These are phyloP conservation scores for Chrysolina haemoptera DNA, from an alignment of 2,888 invertebrate species.

Conservation along the genomic window DNA sequence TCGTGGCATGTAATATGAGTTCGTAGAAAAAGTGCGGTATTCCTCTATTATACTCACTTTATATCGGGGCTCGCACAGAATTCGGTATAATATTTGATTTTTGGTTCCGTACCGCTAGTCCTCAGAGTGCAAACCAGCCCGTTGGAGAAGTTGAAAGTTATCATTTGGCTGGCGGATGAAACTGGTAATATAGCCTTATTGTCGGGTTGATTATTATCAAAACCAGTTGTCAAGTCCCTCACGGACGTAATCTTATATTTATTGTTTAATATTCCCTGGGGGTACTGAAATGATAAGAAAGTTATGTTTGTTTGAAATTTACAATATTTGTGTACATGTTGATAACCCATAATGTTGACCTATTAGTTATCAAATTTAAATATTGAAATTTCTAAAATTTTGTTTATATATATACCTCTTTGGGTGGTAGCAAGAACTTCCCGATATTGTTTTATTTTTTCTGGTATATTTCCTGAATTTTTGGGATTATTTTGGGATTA, in stretches of 20 bases:
- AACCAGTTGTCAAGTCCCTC: conserved; percentile 92
- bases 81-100: conserved; percentile 98
- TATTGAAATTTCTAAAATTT: too few relatives aligned
- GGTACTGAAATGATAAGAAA: conserved; percentile 76
- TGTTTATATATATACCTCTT: too few relatives aligned
- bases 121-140: conserved; percentile 91
- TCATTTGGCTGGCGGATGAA: conserved; percentile 86
- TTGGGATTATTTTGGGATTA: too few relatives aligned
- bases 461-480: too few relatives aligned
- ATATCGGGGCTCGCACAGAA: conserved; percentile 80
- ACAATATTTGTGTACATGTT: too few relatives aligned
- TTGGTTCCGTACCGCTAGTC: conserved; percentile 99
- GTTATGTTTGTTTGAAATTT: background rate
- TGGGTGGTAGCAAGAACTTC: too few relatives aligned
- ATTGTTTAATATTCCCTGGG: conserved; percentile 75
- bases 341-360: too few relatives aligned
- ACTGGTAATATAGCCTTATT: conserved; percentile 80
- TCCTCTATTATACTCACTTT: conserved; percentile 73
- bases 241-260: conserved; percentile 79
- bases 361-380: too few relatives aligned
- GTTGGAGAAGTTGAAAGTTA: conserved; percentile 92
- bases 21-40: too few relatives aligned
- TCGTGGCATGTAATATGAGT: too few relatives aligned
- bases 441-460: too few relatives aligned
- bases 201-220: conserved; percentile 81